A percentile compares a stretch with the other conserved stretches of the same genome.
These are phyloP conservation scores for Melanostoma mellinum DNA, from an alignment of 2,888 invertebrate genomes.

Conservation along the genomic window DNA sequence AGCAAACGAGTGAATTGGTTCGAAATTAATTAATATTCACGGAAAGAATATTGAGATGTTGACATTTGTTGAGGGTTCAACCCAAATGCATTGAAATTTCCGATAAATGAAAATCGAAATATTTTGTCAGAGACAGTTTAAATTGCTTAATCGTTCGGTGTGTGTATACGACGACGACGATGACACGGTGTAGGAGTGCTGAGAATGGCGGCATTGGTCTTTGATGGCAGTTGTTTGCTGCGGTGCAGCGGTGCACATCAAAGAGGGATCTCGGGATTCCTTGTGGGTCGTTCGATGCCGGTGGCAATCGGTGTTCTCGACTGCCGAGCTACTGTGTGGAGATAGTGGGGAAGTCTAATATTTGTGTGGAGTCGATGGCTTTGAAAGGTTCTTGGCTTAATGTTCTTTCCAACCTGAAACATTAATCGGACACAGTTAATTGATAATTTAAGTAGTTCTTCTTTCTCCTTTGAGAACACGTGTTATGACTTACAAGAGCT, in stretches of 20 bases:
- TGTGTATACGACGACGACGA: not conserved
- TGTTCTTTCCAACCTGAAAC: slow-evolving; percentile 48
- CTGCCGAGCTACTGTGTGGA: slow-evolving; percentile 56
- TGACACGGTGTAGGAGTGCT: slow-evolving; percentile 48
- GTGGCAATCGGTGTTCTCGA: slow-evolving; percentile 58
- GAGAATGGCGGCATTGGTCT: slow-evolving; percentile 40
- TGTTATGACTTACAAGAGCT: slow-evolving; percentile 12
- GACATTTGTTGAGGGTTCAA: slow-evolving; percentile 15
- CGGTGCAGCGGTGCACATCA: slow-evolving; percentile 48
- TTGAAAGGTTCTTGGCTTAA: slow-evolving; percentile 35
- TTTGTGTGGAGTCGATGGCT: not conserved
- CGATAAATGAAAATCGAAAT: slow-evolving; percentile 69
- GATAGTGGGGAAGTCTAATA: not conserved
- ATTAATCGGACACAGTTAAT: slow-evolving; percentile 64
- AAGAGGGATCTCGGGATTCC: slow-evolving; percentile 35
- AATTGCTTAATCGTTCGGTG: slow-evolving; percentile 60
- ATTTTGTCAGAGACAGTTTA: slow-evolving; percentile 71
- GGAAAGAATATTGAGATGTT: slow-evolving; percentile 59
- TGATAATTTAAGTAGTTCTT: slow-evolving; percentile 46
- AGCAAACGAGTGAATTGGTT: slow-evolving; percentile 54
- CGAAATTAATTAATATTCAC: slow-evolving; percentile 62
- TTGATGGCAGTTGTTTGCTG: slow-evolving; percentile 33
- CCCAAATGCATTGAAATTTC: slow-evolving; percentile 42
- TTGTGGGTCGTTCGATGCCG: slow-evolving; percentile 58
- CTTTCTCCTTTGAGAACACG: slow-evolving; percentile 1